Base-by-base conservation (phyloP, 2,113 vertebrate species). In the Pipra filicauda region DNA sequence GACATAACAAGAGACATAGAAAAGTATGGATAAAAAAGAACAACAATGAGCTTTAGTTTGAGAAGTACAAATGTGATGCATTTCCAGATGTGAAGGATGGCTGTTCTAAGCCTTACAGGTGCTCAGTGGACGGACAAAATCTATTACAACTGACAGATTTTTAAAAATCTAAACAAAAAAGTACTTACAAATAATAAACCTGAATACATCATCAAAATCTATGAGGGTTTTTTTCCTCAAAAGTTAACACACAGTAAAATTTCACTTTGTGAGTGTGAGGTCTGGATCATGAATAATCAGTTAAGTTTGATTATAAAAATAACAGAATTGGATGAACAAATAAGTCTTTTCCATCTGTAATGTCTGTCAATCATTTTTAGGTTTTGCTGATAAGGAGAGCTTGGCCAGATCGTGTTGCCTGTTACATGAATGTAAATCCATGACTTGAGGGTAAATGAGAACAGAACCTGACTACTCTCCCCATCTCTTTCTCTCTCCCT, bases 291-390 rank as follows among this genome's bases (percentile, higher is more conserved):
- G 41, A 82, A 26, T 37, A 65, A 27, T 27, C 13, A 28, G 6
- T n/a, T 44, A 61, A 35, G 3, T 49, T 19, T 73, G 20, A 54
- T 35, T 79, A 33, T 37, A 78, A 58, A 93, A 74, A 54, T 43
- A 81, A 46, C 4, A 58, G 77, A 74, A 49, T 41, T 79, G 41
- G 30, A 55, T 79, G 12, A 85, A 9, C 28, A 72, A 70, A 41
- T 49, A 61, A 35, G 18, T 66, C 14, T 80, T 70, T 76, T 75
- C 61, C 21, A 15, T 61, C 37, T 70, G 5, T 86, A 31, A 44
- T 27, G 48, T 87, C 55, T 85, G 41, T 79, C n/a, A 41, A 70
- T 91, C n/a, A 24, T 81, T 96, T 95, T 71, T 91, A 43, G 26
- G 59, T 57, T 67, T 54, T 75, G 55, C 59, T 83, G 75, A 51